Evolutionary conservation across 1,140 invertebrate species (phyloP).

Genomic region (Aleiodes sp.): DNA sequence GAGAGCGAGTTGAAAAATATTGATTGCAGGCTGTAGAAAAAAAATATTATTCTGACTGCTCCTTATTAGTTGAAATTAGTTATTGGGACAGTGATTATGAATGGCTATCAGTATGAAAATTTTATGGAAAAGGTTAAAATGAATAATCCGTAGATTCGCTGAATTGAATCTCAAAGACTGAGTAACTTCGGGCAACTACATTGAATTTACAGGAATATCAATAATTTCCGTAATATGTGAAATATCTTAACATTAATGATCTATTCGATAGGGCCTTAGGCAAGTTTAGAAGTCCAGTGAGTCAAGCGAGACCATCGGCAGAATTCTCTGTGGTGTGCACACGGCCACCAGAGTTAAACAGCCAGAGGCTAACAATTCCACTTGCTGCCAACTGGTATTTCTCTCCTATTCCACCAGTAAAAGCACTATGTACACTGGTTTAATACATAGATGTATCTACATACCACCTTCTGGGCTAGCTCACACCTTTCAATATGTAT

Average conservation of each 20-base stretch:
- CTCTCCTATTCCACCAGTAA: background rate
- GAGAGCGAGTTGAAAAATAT: too few relatives aligned
- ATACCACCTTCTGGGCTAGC: conserved; percentile 7
- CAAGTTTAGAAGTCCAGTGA: conserved; percentile 13
- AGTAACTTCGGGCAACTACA: too few relatives aligned
- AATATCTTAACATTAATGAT: background rate
- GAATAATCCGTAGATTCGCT: too few relatives aligned
- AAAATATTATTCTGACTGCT: too few relatives aligned
- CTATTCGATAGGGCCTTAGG: background rate
- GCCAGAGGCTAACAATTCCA: conserved; percentile 18
- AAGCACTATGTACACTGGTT: conserved; percentile 5
- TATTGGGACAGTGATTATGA: too few relatives aligned
- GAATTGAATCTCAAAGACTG: too few relatives aligned
- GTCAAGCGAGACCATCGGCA: background rate
- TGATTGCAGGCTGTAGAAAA: too few relatives aligned
- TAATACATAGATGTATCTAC: conserved; percentile 5
- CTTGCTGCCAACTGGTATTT: conserved; percentile 13
- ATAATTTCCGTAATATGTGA: background rate
- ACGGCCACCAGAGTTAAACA: conserved; percentile 1
- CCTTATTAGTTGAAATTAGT: too few relatives aligned
- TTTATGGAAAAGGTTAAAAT: too few relatives aligned
- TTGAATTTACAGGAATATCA: too few relatives aligned
- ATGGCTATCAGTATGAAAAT: too few relatives aligned
- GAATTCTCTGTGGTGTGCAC: conserved; percentile 1
- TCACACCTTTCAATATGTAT: conserved; percentile 18